Conservation (phyloP, 2,888 invertebrate species). For the Cosmia trapezina region DNA sequence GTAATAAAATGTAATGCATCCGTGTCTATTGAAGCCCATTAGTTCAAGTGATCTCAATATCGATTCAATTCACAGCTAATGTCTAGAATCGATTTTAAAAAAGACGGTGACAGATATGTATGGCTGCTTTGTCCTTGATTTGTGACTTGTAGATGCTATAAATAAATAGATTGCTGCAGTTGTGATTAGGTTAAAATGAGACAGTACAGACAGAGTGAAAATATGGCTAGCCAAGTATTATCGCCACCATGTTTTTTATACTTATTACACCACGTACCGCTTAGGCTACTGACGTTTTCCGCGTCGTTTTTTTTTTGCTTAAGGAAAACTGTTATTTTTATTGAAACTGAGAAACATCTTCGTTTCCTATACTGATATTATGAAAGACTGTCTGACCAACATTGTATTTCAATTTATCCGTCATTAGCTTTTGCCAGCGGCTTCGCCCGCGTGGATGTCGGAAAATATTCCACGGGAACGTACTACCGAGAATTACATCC, state of each 20-base stretch:
- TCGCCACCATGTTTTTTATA: neutral
- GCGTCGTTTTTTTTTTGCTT: neutral
- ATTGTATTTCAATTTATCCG: too few relatives aligned
- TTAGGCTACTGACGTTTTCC: neutral
- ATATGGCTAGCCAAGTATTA: neutral
- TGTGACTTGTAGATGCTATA: conserved; percentile 20
- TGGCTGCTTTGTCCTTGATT: conserved; percentile 57
- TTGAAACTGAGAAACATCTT: neutral
- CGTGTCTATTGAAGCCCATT: conserved; percentile 74
- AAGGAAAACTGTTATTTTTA: neutral
- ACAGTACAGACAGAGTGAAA: too few relatives aligned
- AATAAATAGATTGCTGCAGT: conserved; percentile 14
- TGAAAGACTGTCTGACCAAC: neutral
- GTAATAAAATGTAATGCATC: conserved; percentile 53
- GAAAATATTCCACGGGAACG: too few relatives aligned
- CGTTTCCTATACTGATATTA: neutral
- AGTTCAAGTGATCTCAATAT: conserved; percentile 79
- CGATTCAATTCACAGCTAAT: conserved; percentile 69
- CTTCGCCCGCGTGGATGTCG: too few relatives aligned
- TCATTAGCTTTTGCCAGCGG: too few relatives aligned
- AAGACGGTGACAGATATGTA: conserved; percentile 60
- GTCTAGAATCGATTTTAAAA: conserved; percentile 64
- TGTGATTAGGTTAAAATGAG: neutral
- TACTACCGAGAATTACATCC: too few relatives aligned
- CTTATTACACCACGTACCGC: rapidly evolving